Evolutionary conservation across 2,888 invertebrate genomes (phyloP), one percentile per base, ranked within the genome.

Genomic region (Geophilus truncorum): DNA sequence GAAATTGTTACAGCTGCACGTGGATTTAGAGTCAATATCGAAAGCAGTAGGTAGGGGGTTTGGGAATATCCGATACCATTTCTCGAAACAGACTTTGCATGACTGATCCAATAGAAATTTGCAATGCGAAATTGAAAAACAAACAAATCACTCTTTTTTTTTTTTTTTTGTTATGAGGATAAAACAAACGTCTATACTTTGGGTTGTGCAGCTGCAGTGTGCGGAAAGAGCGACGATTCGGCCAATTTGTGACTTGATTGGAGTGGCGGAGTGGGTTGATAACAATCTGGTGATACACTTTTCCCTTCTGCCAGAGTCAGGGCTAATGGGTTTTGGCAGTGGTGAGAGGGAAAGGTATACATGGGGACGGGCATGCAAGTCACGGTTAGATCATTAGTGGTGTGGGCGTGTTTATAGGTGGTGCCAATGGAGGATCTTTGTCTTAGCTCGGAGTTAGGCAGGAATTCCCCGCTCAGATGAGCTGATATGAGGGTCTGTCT

Each of bases 371-470:
- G 62, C 62, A 62, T 62, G 62, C 62, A 62, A 62, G 62, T 62
- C 62, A 62, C 62, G 62, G 62, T 62, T 62, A 62, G 62, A 62
- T 62, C 62, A 62, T 62, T 62, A 62, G 62, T 62, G 25, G 28
- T 23, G 62, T 62, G 62, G 62, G 62, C 62, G 62, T 62, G 62
- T 62, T 62, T 62, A 62, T 45, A 7, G 45, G 45, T 12, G 45
- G 45, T 45, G 18, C n/a, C 45, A 45, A 45, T 62, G 62, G 62
- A 25, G 62, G 25, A 62, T 62, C 62, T 62, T 62, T 62, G 62
- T 62, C 62, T 62, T 62, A 62, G 45, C 15, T 45, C 18, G 9
- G 34, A n/a, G n/a, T 34, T 34, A 9, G 57, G 57, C 2, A 25
- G 25, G 28, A 23, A 62, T 62, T 62, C 62, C 15, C 1, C 23